Evolutionary conservation across 2,797 vertebrate genomes (phyloP), one percentile per base, ranked within the genome.

Genomic region (Apogon hyalosoma): DNA sequence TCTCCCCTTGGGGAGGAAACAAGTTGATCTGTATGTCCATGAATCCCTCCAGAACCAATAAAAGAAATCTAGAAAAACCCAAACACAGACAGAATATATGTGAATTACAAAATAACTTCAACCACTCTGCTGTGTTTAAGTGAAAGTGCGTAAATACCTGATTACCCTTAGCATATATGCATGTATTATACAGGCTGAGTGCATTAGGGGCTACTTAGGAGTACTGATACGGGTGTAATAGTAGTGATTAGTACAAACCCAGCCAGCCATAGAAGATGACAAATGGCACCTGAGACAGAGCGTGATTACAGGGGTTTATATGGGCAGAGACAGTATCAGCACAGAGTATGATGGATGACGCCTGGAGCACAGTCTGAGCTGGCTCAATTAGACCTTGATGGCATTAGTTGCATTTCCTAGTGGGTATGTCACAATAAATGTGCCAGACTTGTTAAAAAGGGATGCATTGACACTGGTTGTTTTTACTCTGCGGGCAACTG

Each of bases 311-410:
- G 70, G 69, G 63, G 16, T 79, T 84, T 76, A 63, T 72, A 79
- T 50, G 83, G 80, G 63, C 76, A 83, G 66, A 84, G 79, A 87
- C 84, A 78, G 78, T 82, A 87, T 80, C 83, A 87, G 83, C 71
- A 24, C 51, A 73, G 86, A 86, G 58, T 59, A 63, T 86, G 86
- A 90, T 83, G 83, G 84, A 89, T 91, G 85, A 77, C 1, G 73
- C 81, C 69, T 8, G 50, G 16, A 85, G 80, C 77, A 6, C 78
- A 81, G 84, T 83, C 79, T 54, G 83, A 77, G 65, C 78, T 58
- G 82, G 40, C 73, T 85, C 67, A 88, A 90, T 91, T 88, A 88
- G 89, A 84, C 76, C 75, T 79, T 63, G 67, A 79, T 82, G 78
- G 64, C 56, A 81, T 87, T 80, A 83, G 85, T 76, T 76, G 81